phyloP scores from a whole-genome alignment of 2,888 invertebrate species.

The Hecatera dysodea region DNA sequence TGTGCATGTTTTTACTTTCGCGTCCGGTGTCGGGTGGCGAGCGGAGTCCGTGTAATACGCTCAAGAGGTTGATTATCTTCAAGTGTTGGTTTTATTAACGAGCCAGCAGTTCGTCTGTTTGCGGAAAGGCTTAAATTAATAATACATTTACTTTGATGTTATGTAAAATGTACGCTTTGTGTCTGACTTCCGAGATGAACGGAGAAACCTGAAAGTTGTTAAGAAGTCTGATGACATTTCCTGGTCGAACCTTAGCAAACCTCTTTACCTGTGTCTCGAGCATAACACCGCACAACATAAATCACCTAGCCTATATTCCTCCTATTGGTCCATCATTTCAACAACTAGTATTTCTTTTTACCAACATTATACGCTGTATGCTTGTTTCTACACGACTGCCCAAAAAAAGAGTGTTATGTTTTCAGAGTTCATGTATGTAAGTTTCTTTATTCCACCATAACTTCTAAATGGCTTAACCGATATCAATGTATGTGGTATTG shows the following conservation, averaged over 20 bases:
- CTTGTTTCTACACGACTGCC: no score
- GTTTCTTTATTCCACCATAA: no score
- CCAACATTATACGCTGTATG: no score
- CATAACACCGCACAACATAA: no score
- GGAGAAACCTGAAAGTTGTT: conserved; percentile 12
- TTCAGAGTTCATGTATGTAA: no score
- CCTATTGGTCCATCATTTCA: no score
- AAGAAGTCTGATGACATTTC: neutral
- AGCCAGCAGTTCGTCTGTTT: conserved; percentile 2
- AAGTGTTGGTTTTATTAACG: conserved; percentile 39
- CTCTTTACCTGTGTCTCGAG: no score
- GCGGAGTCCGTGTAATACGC: conserved; percentile 44
- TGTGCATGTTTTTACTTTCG: conserved; percentile 60
- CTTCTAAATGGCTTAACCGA: no score
- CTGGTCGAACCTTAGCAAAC: neutral
- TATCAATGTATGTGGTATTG: no score
- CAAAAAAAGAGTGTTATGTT: no score
- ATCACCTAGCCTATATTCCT: no score
- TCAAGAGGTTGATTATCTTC: conserved; percentile 19
- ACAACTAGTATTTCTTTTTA: no score
- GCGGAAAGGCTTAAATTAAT: conserved; percentile 18
- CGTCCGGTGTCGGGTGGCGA: conserved; percentile 57
- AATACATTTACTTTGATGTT: conserved; percentile 15
- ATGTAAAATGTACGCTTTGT: conserved; percentile 20
- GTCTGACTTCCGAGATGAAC: conserved; percentile 1